Conservation (phyloP, 2,797 vertebrate genomes). For the Smutsia gigantea region DNA sequence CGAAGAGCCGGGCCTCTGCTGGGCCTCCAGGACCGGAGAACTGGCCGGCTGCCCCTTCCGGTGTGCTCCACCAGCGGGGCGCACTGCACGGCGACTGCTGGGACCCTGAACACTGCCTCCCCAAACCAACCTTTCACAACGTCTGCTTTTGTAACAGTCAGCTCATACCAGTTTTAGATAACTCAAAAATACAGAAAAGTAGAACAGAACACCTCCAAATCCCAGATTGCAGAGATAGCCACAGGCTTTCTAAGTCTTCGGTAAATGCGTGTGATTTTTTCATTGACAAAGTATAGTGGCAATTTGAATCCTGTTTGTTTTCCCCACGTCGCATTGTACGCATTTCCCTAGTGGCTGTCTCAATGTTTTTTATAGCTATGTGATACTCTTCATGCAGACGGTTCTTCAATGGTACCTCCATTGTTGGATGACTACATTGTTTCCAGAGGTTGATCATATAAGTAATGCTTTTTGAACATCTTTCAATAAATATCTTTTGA, state of each 20-base stretch:
- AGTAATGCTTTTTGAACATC: slow-evolving; percentile 8
- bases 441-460: slow-evolving; percentile 28
- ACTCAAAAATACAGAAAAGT: background rate
- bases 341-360: slow-evolving; percentile 27
- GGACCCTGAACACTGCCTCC: background rate
- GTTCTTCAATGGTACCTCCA: background rate
- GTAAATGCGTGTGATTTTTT: slow-evolving; percentile 20
- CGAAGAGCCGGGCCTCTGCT: too few relatives aligned
- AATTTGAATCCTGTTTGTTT: slow-evolving; percentile 17
- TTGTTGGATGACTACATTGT: slow-evolving; percentile 8
- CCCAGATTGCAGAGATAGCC: background rate
- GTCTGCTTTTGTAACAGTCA: background rate
- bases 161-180: slow-evolving; percentile 11
- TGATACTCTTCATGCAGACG: background rate
- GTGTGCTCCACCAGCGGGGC: too few relatives aligned
- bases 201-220: slow-evolving; percentile 3
- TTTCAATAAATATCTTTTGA: slow-evolving; percentile 45
- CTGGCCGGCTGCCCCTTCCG: too few relatives aligned
- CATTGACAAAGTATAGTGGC: background rate
- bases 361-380: slow-evolving; percentile 1
- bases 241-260: background rate
- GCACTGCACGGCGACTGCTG: rapidly evolving
- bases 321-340: background rate
- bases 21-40: too few relatives aligned
- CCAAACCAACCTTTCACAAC: background rate